Evolutionary conservation across 2,888 invertebrate genomes (phyloP), one percentile per base, ranked within the genome.

Genomic region (Chymomyza caudatula): DNA sequence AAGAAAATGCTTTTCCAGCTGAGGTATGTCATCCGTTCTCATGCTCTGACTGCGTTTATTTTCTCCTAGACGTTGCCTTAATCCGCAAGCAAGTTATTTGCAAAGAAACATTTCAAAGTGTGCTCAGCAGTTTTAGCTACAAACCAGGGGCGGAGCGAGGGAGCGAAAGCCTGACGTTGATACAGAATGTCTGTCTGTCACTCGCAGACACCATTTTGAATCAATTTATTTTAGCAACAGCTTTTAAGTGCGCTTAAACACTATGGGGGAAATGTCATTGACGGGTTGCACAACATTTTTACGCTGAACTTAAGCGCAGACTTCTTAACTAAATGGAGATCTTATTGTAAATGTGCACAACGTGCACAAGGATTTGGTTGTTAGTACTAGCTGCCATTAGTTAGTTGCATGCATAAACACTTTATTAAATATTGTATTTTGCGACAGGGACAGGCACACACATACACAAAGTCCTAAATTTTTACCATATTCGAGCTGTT

Each of bases 361-460:
- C 82, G 79, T 86, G 78, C 81, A 78, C 65, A 17, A 60, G 78
- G 74, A 25, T 23, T 23, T 5, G 25, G 6, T 25, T 1, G 25
- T 6, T n/a, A n/a, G n/a, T 25, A 25, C 25, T 6, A 6, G 25
- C 25, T 6, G 25, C 4, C 6, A 25, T 6, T 25, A 25, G 11
- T 37, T 2, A 37, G 25, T 25, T 25, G 5, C 5, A 66, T 70
- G 66, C 66, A 60, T 83, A 80, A 84, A 79, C 80, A 80, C 86
- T 80, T 78, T 84, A 80, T 77, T 68, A 83, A 86, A 85, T 86
- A 82, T 86, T 82, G 83, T 85, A 85, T 86, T 86, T 78, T 86
- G 82, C 85, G 85, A 85, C 85, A 79, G 68, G 73, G 86, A 43
- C 15, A 59, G 23, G 51, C 59, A 59, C 29, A 37, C 29, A 23